A percentile compares a stretch with the other conserved stretches of the same genome.
phyloP scores from a whole-genome alignment of 2,888 invertebrate species.

The Liposcelis brunnea region DNA sequence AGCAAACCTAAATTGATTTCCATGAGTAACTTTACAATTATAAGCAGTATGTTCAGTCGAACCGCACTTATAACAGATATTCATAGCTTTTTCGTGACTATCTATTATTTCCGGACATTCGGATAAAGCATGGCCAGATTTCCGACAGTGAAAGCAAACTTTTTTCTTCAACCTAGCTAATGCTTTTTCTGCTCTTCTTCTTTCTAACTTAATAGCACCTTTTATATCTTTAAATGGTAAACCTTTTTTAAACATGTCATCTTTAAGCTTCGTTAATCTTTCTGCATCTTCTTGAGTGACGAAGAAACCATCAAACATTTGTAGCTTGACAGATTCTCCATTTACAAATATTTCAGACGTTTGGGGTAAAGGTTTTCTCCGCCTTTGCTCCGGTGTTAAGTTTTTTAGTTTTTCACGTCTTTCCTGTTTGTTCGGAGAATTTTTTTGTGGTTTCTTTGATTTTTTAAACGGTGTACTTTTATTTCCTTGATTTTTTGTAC shows the following conservation, averaged over 20 bases:
- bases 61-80: slow-evolving; percentile 78
- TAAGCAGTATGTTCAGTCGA: slow-evolving; percentile 70
- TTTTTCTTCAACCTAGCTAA: slow-evolving; percentile 46
- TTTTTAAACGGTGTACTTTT: no score
- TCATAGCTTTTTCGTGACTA: slow-evolving; percentile 31
- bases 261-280: slow-evolving; percentile 39
- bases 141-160: slow-evolving; percentile 60
- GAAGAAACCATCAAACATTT: slow-evolving; percentile 51
- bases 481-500: no score
- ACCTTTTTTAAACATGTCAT: slow-evolving; percentile 40
- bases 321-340: slow-evolving; percentile 41
- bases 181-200: slow-evolving; percentile 53
- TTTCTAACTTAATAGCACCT: slow-evolving; percentile 46
- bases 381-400: slow-evolving; percentile 5
- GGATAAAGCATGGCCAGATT: slow-evolving; percentile 61
- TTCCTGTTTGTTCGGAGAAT: slow-evolving; percentile 5
- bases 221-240: slow-evolving; percentile 49
- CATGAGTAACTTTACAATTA: slow-evolving; percentile 48
- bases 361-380: slow-evolving; percentile 15
- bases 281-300: slow-evolving; percentile 52
- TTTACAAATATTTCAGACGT: slow-evolving; percentile 39
- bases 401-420: slow-evolving; percentile 12
- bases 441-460: slow-evolving; percentile 10
- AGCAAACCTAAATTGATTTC: slow-evolving; percentile 58
- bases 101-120: slow-evolving; percentile 54